A percentile compares a stretch with the other conserved stretches of the same genome.
phyloP scores from a whole-genome alignment of 2,113 vertebrate species.

The Globicephala melas region DNA sequence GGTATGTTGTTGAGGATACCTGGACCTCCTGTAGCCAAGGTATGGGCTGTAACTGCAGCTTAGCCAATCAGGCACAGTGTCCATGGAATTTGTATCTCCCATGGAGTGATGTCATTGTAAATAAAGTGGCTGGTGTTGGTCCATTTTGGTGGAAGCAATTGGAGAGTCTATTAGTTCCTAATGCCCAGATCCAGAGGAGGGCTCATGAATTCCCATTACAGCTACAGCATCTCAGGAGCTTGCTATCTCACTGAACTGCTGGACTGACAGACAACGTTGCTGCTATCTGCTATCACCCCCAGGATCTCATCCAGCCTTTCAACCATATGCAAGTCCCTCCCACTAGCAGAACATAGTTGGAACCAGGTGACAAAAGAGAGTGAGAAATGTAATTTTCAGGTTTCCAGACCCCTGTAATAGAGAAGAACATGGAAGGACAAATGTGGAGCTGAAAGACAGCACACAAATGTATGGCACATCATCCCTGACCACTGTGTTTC shows the following conservation, averaged over 20 bases:
- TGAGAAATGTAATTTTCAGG: not conserved
- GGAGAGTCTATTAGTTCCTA: not conserved
- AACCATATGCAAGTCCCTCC: not conserved
- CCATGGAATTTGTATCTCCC: not conserved
- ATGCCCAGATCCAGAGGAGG: too few relatives aligned
- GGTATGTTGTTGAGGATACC: not conserved
- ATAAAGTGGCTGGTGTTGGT: too few relatives aligned
- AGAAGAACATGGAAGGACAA: not conserved
- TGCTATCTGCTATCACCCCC: not conserved
- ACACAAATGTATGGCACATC: fast-evolving
- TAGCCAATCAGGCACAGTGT: not conserved
- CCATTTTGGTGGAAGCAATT: not conserved
- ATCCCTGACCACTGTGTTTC: too few relatives aligned
- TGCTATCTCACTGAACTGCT: too few relatives aligned
- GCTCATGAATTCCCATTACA: too few relatives aligned
- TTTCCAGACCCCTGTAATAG: not conserved
- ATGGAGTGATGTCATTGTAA: not conserved
- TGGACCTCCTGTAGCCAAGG: not conserved
- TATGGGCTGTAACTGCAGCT: not conserved
- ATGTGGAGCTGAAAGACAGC: not conserved
- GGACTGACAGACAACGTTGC: too few relatives aligned
- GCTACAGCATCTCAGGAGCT: not conserved
- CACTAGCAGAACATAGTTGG: not conserved
- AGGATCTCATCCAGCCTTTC: not conserved
- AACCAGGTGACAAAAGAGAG: not conserved